Percentiles rank a stretch among this genome's conserved stretches.
These are phyloP conservation scores for Marronus borbonicus DNA, from an alignment of 2,888 invertebrate species.

Conservation along the genomic window DNA sequence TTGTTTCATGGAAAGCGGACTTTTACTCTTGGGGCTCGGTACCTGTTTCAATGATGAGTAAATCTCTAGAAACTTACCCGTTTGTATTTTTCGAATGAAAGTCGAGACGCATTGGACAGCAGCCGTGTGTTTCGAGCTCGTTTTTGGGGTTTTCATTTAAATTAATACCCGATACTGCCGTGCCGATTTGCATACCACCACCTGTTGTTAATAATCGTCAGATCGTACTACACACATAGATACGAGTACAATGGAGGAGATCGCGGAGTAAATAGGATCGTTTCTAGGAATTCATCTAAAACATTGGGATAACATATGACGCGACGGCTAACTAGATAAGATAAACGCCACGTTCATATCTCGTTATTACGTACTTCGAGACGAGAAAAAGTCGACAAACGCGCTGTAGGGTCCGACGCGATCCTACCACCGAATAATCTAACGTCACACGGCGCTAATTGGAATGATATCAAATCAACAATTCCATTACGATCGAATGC, in stretches of 20 bases:
- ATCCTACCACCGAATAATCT: neutral
- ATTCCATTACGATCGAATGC: neutral
- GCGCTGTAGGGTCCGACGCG: neutral
- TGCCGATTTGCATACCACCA: neutral
- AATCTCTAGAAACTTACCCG: conserved; percentile 53
- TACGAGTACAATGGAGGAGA: too few relatives aligned
- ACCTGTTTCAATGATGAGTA: too few relatives aligned
- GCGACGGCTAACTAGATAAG: conserved; percentile 9
- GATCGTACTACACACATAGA: neutral
- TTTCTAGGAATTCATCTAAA: neutral
- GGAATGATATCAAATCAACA: conserved; percentile 29
- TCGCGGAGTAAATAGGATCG: too few relatives aligned
- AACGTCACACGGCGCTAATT: conserved; percentile 28
- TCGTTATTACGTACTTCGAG: neutral
- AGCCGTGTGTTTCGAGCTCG: neutral
- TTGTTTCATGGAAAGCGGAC: too few relatives aligned
- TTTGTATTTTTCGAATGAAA: conserved; percentile 58
- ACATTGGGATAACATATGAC: neutral
- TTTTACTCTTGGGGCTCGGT: too few relatives aligned
- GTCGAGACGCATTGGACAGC: conserved; percentile 43
- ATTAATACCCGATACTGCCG: neutral
- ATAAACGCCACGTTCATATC: neutral
- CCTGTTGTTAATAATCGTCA: neutral
- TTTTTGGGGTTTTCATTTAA: conserved; percentile 15
- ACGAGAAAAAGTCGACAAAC: neutral